These are phyloP conservation scores for Caenorhabditis panamensis DNA, from an alignment of 2,888 invertebrate genomes.

Conservation along the genomic window DNA sequence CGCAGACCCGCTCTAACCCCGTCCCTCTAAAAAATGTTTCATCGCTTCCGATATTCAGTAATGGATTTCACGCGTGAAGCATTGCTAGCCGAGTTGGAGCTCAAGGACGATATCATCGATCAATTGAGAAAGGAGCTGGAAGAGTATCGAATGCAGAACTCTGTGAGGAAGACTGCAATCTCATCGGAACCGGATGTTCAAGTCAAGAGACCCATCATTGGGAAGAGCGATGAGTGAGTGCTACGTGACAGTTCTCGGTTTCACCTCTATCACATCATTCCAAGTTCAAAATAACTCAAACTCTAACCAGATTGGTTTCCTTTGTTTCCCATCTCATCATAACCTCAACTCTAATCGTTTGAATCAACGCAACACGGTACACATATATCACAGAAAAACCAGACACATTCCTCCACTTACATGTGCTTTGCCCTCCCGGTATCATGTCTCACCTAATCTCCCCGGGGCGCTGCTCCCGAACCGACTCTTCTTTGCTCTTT, in stretches of 20 bases:
- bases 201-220: conserved; percentile 55
- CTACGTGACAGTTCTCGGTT: not conserved
- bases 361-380: conserved; percentile 2
- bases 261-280: conserved; percentile 13
- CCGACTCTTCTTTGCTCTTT: conserved; percentile 38
- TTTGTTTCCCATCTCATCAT: not conserved
- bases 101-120: conserved; percentile 70
- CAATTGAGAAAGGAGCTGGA: conserved; percentile 66
- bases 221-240: conserved; percentile 68
- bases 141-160: conserved; percentile 55
- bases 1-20: not conserved
- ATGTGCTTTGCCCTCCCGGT: conserved; percentile 45
- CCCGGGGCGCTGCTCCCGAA: conserved; percentile 11
- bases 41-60: conserved; percentile 55
- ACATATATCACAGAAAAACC: conserved; percentile 4
- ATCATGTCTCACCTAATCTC: conserved; percentile 18
- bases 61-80: conserved; percentile 68
- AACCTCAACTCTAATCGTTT: not conserved
- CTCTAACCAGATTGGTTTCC: too few relatives aligned
- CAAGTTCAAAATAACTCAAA: not conserved
- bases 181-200: conserved; percentile 72
- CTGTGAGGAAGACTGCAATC: conserved; percentile 74
- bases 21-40: conserved; percentile 11
- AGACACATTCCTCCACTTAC: conserved; percentile 9
- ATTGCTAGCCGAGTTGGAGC: conserved; percentile 65